Conservation (phyloP, 2,113 vertebrate species). For the Channa maculata region DNA sequence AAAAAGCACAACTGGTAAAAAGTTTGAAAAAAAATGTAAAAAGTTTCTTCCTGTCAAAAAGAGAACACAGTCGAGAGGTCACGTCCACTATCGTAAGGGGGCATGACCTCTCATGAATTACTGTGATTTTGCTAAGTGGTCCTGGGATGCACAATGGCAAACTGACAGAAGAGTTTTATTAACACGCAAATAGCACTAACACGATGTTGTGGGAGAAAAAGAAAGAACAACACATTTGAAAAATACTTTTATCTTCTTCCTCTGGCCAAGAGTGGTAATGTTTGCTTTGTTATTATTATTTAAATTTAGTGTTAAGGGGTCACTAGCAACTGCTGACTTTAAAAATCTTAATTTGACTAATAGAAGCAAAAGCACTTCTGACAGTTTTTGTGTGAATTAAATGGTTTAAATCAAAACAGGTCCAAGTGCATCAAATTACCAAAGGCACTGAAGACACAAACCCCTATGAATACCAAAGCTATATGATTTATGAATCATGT, state of each 20-base stretch:
- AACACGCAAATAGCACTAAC: no score
- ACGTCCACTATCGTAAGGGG: background rate
- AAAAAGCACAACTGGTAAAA: no score
- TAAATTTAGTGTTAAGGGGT: background rate
- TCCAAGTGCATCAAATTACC: no score
- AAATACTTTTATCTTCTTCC: background rate
- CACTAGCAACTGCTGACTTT: background rate
- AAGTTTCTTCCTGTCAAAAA: background rate
- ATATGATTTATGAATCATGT: no score
- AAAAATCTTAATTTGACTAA: no score
- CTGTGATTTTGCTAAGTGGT: background rate
- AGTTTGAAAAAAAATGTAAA: no score
- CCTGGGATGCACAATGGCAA: background rate
- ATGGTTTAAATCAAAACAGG: no score
- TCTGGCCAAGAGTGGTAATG: background rate
- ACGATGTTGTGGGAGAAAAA: no score
- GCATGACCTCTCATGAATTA: slow-evolving; percentile 1
- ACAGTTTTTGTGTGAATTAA: no score
- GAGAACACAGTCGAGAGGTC: background rate
- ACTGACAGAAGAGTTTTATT: background rate
- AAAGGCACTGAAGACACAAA: no score
- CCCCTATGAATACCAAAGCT: no score
- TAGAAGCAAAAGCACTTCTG: no score
- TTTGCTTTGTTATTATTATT: background rate
- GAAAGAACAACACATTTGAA: background rate